A percentile compares a stretch with the other conserved stretches of the same genome.
Evolutionary conservation across 2,113 vertebrate species (phyloP).

Genomic region (Hystrix brachyura): DNA sequence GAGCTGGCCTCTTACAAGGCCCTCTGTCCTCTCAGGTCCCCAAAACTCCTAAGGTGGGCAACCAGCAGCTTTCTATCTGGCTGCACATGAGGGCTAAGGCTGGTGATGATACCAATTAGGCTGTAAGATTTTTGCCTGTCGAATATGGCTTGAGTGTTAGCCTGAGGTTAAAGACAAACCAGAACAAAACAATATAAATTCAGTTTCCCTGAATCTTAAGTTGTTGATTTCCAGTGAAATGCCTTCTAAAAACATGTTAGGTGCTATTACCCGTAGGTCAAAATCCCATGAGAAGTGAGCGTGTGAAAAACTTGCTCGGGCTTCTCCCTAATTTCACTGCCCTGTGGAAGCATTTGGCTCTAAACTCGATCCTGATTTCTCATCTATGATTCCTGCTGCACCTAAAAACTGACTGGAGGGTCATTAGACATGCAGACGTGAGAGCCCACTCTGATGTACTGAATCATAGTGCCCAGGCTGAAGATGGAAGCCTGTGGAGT

Average conservation of each 20-base stretch:
- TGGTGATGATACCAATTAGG: not conserved
- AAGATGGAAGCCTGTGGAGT: not conserved
- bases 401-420: not conserved
- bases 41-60: not conserved
- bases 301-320: not conserved
- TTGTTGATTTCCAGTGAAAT: slow-evolving; percentile 35
- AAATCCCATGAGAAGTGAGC: not conserved
- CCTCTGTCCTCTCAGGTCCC: not conserved
- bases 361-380: not conserved
- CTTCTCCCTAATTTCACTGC: not conserved
- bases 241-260: not conserved
- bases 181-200: slow-evolving; percentile 56
- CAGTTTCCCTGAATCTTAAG: not conserved
- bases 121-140: slow-evolving; percentile 56
- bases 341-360: not conserved
- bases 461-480: not conserved
- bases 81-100: not conserved
- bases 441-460: not conserved
- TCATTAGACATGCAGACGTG: not conserved
- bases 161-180: slow-evolving; percentile 63
- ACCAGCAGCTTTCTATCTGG: not conserved
- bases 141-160: slow-evolving; percentile 42
- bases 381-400: not conserved
- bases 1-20: not conserved
- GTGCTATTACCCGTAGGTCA: not conserved